Conservation (phyloP, 2,888 invertebrate species). For the Endotricha flammealis region DNA sequence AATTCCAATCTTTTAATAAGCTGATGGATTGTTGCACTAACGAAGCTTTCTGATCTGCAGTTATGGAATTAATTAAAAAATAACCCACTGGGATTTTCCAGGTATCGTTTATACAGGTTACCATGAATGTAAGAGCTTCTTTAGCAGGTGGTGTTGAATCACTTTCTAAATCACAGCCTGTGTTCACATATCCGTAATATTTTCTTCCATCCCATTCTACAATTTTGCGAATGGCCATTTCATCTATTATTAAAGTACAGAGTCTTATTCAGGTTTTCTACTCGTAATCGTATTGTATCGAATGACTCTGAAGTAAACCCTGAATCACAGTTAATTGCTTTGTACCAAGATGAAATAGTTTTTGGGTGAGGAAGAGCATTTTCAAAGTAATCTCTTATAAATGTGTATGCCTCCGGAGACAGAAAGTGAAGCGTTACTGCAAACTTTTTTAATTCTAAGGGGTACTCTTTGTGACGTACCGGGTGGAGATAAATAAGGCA, state of each 20-base stretch:
- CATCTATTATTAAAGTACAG: slow-evolving; percentile 9
- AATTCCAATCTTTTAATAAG: slow-evolving; percentile 9
- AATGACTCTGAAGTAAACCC: no score
- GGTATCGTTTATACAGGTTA: slow-evolving; percentile 12
- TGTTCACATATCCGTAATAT: slow-evolving; percentile 8
- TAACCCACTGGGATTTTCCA: slow-evolving; percentile 18
- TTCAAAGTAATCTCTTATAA: no score
- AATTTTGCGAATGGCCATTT: slow-evolving; percentile 14
- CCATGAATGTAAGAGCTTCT: slow-evolving; percentile 15
- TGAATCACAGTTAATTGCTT: no score
- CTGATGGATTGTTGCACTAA: slow-evolving; percentile 12
- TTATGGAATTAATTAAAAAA: slow-evolving; percentile 12
- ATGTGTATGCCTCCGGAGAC: no score
- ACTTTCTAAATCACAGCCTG: slow-evolving; percentile 12
- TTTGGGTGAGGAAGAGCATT: no score
- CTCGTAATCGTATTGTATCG: no score
- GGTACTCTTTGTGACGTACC: no score
- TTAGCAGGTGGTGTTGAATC: slow-evolving; percentile 12
- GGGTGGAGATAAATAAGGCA: no score
- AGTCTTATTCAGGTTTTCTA: no score
- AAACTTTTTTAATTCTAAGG: no score
- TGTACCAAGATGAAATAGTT: no score
- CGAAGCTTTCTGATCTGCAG: slow-evolving; percentile 11
- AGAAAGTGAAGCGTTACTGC: no score
- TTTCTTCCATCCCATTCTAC: slow-evolving; percentile 12